Evolutionary conservation across 2,888 invertebrate species (phyloP).

Genomic region (Drosophila quasianomalipes): DNA sequence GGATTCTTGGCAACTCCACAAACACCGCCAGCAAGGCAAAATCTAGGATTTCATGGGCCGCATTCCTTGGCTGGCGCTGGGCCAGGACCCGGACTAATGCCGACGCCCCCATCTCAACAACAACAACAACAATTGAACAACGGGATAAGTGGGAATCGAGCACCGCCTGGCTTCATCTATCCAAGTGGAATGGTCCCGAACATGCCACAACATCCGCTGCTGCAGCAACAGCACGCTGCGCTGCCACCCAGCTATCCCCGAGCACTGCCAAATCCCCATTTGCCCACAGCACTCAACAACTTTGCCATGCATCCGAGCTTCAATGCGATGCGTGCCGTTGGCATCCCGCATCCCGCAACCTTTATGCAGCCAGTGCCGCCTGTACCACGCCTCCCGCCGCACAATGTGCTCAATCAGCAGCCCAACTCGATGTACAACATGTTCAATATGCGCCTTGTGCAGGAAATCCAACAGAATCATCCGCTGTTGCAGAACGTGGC

Average conservation of each 20-base stretch:
- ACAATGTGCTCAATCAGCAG: conserved; percentile 71
- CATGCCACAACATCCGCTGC: conserved; percentile 77
- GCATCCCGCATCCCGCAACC: conserved; percentile 73
- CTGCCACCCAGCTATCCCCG: conserved; percentile 78
- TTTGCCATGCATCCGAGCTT: conserved; percentile 86
- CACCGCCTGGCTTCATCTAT: conserved; percentile 83
- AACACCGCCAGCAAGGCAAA: conserved; percentile 70
- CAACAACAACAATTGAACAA: conserved; percentile 58
- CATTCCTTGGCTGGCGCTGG: conserved; percentile 42
- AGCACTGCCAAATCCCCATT: conserved; percentile 80
- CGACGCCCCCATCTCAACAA: conserved; percentile 61
- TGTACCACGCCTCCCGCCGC: conserved; percentile 83
- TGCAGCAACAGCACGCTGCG: conserved; percentile 68
- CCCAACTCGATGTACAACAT: conserved; percentile 82
- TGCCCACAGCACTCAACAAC: conserved; percentile 85
- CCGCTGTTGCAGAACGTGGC: conserved; percentile 83
- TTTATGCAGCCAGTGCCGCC: conserved; percentile 76
- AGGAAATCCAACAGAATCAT: conserved; percentile 86
- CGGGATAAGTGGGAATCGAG: conserved; percentile 73
- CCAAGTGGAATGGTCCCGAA: conserved; percentile 74
- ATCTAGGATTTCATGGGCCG: conserved; percentile 68
- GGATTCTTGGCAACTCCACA: conserved; percentile 72
- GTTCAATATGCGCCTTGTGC: conserved; percentile 85
- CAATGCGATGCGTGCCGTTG: conserved; percentile 84
- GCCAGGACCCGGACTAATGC: conserved; percentile 48